These are phyloP conservation scores for Dicentrarchus labrax DNA, from an alignment of 2,113 vertebrate genomes.

Conservation along the genomic window DNA sequence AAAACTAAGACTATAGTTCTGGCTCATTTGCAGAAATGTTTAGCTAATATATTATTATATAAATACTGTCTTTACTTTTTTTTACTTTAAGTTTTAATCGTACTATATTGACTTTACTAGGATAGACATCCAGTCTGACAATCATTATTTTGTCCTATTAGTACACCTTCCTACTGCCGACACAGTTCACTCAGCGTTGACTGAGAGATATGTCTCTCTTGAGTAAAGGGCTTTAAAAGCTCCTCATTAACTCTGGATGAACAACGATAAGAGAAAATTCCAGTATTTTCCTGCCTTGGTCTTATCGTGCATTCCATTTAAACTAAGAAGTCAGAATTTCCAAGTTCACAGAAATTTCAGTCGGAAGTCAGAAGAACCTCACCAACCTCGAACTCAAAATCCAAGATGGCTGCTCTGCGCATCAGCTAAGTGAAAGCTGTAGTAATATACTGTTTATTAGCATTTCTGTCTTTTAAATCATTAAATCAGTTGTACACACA, in stretches of 20 bases:
- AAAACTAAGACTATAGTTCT: slow-evolving; percentile 49
- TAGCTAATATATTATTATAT: slow-evolving; percentile 36
- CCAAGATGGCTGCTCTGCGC: too few relatives aligned
- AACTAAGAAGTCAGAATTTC: too few relatives aligned
- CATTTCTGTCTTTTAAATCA: too few relatives aligned
- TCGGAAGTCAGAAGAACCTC: too few relatives aligned
- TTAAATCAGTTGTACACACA: too few relatives aligned
- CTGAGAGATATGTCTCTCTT: neutral
- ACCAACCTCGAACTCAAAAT: too few relatives aligned
- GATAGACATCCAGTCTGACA: slow-evolving; percentile 30
- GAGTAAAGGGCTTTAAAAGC: neutral
- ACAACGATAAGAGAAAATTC: neutral
- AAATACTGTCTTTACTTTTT: slow-evolving; percentile 46
- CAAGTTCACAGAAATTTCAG: too few relatives aligned
- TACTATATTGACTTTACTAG: slow-evolving; percentile 35
- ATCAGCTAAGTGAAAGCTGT: too few relatives aligned
- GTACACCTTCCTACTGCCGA: slow-evolving; percentile 19
- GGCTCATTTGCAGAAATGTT: slow-evolving; percentile 31
- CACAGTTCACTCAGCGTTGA: neutral
- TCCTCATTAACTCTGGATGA: neutral
- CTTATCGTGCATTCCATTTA: neutral
- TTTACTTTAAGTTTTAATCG: slow-evolving; percentile 43
- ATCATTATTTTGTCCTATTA: slow-evolving; percentile 39
- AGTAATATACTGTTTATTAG: too few relatives aligned
- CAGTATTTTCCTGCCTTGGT: neutral